Base-by-base conservation (phyloP, 2,888 invertebrate genomes). In the Yponomeuta malinellus region DNA sequence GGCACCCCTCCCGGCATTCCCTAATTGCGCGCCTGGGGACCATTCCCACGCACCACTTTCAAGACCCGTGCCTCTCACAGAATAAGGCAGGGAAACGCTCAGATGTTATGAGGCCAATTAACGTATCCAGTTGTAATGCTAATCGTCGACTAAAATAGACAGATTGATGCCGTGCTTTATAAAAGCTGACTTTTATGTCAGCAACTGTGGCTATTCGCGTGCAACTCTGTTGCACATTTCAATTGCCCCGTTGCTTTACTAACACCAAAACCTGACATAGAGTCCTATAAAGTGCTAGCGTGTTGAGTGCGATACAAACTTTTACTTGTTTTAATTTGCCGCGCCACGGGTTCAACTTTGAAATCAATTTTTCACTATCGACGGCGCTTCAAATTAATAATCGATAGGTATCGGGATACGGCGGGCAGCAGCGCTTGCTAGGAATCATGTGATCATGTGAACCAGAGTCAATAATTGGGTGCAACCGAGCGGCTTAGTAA, bases 381-480 rank as follows among this genome's bases (percentile, higher is more conserved):
- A 12, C 5, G 48, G 68, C 68, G 52, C 52, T 68, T 52, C 48
- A 68, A 68, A 68, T 68, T 68, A 48, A 77, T 79, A 80, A 83
- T 80, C 75, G 76, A 77, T 72, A 77, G 77, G 79, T 74, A 79
- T 83, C 80, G 80, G 75, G 76, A 79, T 78, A 79, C 77, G 75
- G 76, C 78, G 84, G 43, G 84, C 85, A n/a, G 15, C 48, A n/a
- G 15, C 48, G 48, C 10, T 68, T 29, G 84, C 85, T 86, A 87
- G 83, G 86, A 86, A 88, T 31, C 52, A 52, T 68, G 69, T 63
- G 48, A 68, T 85, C 84, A 89, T 87, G 87, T 88, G 87, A 87
- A 88, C 83, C 82, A 84, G 83, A 85, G 84, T 84, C 83, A 83
- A 86, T 90, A 89, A 91, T 90, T 89, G 89, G 87, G 87, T 86